Evolutionary conservation across 2,888 invertebrate genomes (phyloP), one percentile per base, ranked within the genome.

Genomic region (Dione vanillae): DNA sequence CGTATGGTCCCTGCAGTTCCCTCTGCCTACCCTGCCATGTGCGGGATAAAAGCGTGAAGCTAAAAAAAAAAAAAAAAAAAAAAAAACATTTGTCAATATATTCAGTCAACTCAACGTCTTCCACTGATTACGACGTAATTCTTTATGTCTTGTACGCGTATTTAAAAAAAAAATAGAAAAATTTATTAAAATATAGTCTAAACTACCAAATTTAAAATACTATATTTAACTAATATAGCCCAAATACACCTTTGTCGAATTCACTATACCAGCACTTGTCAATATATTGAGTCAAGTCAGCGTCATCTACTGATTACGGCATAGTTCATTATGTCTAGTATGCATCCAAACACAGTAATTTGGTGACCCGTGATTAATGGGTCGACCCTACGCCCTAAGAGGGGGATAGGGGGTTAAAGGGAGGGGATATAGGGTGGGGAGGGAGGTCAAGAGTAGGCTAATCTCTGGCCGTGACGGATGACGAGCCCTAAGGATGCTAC

Each of bases 331-430:
- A 79, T 77, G 75, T 73, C 74, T 77, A 76, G 77, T 74, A 72
- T 77, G 80, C 80, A 79, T 80, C 83, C 81, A 82, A 83, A 81
- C 80, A 74, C 78, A 81, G 82, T 78, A 80, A 82, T 82, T 82
- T 79, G 79, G 74, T 72, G 73, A 67, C 72, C 71, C 75, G 76
- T 83, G 84, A 85, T 85, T 84, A 83, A 85, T 83, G 85, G 62
- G 62, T n/a, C 67, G 59, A 37, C 49, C 65, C 61, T 41, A 49
- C 56, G 12, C 43, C 56, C 64, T 43, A 19, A 12, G 61, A 27
- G 40, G 41, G 27, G n/a, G 40, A 43, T 6, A 2, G 0, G 1
- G 9, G 6, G 10, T n/a, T 6, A 9, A n/a, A 6, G n/a, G 1
- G 27, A 10, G 61, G 2, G 54, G 16, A 11, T 40, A 10, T 11